These are phyloP conservation scores for Malthinus flaveolus DNA, from an alignment of 2,888 invertebrate species.

Conservation along the genomic window DNA sequence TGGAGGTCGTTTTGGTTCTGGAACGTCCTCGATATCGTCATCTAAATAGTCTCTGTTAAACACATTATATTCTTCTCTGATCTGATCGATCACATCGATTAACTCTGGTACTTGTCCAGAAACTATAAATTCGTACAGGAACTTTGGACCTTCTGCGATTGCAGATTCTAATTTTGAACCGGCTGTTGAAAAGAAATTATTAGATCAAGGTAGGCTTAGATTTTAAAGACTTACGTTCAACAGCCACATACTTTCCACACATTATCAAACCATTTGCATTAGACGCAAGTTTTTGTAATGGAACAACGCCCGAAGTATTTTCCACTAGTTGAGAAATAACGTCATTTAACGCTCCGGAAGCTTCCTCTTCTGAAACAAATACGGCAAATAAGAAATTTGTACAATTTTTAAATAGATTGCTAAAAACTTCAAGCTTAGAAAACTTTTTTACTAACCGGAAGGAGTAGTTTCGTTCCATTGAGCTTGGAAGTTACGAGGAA, in stretches of 20 bases:
- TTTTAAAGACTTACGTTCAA: conserved; percentile 61
- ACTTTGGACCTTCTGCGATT: conserved; percentile 76
- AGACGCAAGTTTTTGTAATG: conserved; percentile 75
- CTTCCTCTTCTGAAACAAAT: conserved; percentile 51
- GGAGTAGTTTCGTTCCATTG: conserved; percentile 85
- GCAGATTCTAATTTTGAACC: conserved; percentile 77
- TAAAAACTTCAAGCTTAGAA: background rate
- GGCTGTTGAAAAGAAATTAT: conserved; percentile 52
- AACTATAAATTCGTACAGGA: conserved; percentile 75
- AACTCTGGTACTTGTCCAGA: conserved; percentile 82
- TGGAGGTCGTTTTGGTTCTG: conserved; percentile 3
- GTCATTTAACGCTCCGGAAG: conserved; percentile 62
- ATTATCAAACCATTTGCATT: conserved; percentile 71
- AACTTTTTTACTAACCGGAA: conserved; percentile 13
- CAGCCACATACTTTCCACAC: conserved; percentile 80
- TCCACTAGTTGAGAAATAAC: conserved; percentile 74
- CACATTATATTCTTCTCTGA: conserved; percentile 60
- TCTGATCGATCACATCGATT: conserved; percentile 74
- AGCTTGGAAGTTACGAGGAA: conserved; percentile 95
- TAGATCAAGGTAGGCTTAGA: background rate
- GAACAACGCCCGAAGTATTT: conserved; percentile 78
- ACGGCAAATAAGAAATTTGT: background rate
- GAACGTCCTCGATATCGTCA: conserved; percentile 47
- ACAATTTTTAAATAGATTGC: background rate
- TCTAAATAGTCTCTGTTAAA: conserved; percentile 54